Base-by-base conservation (phyloP, 1,140 invertebrate genomes). In the Aleiodes sp. region DNA sequence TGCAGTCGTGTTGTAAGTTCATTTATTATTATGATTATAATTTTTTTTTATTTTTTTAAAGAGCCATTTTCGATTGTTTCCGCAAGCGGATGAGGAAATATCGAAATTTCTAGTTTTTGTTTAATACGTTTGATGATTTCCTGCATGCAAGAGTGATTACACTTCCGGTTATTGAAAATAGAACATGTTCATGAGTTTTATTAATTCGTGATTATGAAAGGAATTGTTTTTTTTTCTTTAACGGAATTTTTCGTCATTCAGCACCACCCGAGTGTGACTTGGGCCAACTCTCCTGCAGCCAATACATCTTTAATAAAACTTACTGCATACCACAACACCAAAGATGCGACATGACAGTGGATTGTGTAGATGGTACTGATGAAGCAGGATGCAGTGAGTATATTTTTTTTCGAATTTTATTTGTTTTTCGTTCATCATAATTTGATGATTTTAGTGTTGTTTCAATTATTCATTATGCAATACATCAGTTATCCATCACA, bases 281-380 rank as follows among this genome's bases (percentile, higher is more conserved):
- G 7, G 93, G 93, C 0, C 93, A 96, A 86, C 88, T 96, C 73
- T 92, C 94, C 7, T 97, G 96, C 85, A 90, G 92, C 14, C 94
- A 96, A 86, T 97, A 97, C 87, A 91, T 94, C 74, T 97, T 94
- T 88, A 97, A 97, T 87, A 94, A 94, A 85, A 96, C 95, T 9
- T 97, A 96, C 84, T 97, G 96, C 84, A 93, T 97, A 78, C 94
- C 95, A 39, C 91, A 91, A 60, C 92, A 97, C 85, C 91, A 95
- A 85, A 89, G 92, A 78, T 98, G 97, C 86, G 96, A 98, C 87
- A 95, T 94, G 89, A 92, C 92, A 41, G 92, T 95, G 0, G 96
- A 98, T 87, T 98, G 97, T 85, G 91, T 94, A 37, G 96, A 98
- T 82, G 96, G 95, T 65, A 94, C 94, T 9, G 97, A 98, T 83